Conservation (phyloP, 2,113 vertebrate species). For the Cnemophilus loriae region DNA sequence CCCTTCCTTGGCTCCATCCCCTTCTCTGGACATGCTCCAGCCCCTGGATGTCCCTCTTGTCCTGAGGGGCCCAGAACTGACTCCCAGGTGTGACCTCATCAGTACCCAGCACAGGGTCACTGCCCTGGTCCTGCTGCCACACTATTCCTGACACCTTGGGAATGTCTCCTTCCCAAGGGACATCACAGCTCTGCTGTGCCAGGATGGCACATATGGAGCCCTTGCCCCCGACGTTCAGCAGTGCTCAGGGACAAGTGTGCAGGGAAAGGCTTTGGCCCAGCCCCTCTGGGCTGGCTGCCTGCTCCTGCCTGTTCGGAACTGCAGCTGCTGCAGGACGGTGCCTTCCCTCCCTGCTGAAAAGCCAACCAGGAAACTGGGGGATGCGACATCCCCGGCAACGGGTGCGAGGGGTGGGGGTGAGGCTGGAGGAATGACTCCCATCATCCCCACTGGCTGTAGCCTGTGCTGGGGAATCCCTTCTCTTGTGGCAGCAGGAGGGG, state of each 20-base stretch:
- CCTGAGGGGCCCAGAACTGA: background rate
- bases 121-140: background rate
- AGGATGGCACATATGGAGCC: fast-evolving
- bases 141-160: background rate
- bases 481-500: background rate
- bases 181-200: fast-evolving
- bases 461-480: background rate
- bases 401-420: background rate
- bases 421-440: background rate
- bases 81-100: background rate
- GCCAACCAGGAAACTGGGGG: fast-evolving
- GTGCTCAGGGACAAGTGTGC: fast-evolving
- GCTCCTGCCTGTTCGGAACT: background rate
- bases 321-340: background rate
- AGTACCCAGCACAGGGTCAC: background rate
- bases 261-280: background rate
- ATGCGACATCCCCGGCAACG: fast-evolving
- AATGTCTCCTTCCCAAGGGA: background rate
- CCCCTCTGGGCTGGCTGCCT: background rate
- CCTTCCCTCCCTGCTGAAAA: background rate
- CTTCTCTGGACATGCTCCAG: background rate
- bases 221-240: background rate
- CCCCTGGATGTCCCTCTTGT: background rate
- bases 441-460: background rate
- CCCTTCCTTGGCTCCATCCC: background rate